These are phyloP conservation scores for Diplazon laetatorius DNA, from an alignment of 2,888 invertebrate genomes.

Conservation along the genomic window DNA sequence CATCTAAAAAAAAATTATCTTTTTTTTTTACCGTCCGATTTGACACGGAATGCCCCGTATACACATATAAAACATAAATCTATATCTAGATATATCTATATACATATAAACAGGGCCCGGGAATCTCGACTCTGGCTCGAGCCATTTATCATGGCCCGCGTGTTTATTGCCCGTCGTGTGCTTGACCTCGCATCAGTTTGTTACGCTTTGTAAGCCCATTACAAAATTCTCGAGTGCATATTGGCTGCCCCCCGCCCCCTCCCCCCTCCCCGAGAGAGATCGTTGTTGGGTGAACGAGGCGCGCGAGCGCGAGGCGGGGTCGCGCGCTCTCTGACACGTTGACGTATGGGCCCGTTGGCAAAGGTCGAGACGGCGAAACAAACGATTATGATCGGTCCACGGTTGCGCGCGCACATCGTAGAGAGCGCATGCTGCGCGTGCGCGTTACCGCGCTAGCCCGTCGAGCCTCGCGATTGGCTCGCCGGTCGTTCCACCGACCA, in stretches of 20 bases:
- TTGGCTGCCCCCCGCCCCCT: constrained; percentile 64
- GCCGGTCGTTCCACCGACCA: no score
- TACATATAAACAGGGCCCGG: constrained; percentile 13
- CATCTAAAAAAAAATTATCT: no score
- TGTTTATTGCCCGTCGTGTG: constrained; percentile 82
- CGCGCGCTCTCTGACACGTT: constrained; percentile 81
- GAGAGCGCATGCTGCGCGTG: constrained; percentile 19
- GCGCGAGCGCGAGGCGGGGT: constrained; percentile 78
- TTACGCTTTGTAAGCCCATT: constrained; percentile 83
- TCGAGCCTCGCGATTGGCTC: neutral
- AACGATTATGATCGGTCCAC: constrained; percentile 75
- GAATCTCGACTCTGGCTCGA: constrained; percentile 41
- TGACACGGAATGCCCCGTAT: no score
- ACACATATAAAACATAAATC: no score
- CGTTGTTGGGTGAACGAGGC: no score
- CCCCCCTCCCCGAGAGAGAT: no score
- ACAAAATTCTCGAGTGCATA: constrained; percentile 80
- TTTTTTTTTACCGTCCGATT: no score
- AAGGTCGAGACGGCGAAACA: constrained; percentile 81
- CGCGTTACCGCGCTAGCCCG: constrained; percentile 38
- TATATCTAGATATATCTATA: constrained; percentile 30
- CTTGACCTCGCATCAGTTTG: constrained; percentile 82
- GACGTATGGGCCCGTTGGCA: constrained; percentile 81
- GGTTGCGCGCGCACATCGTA: constrained; percentile 22
- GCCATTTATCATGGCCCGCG: constrained; percentile 81